phyloP scores from a whole-genome alignment of 2,113 vertebrate species.

The Numenius arquata region DNA sequence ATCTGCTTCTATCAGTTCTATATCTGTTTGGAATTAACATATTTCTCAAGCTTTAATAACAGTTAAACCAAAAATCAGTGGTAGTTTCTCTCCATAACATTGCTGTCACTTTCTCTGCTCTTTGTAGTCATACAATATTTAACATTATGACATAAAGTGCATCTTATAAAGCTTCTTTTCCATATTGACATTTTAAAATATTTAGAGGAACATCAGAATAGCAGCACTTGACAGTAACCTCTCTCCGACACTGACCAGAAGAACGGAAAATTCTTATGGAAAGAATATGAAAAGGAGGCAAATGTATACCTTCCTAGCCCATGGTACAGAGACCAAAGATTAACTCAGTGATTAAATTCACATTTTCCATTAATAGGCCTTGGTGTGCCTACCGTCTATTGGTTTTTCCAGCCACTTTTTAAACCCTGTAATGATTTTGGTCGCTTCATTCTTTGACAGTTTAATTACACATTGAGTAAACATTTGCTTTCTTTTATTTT shows the following conservation, averaged over 20 bases:
- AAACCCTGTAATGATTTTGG: not conserved
- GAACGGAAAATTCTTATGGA: not conserved
- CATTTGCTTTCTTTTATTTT: not conserved
- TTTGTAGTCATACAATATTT: not conserved
- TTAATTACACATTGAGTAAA: not conserved
- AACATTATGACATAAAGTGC: not conserved
- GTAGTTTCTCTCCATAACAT: not conserved
- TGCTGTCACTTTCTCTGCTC: not conserved
- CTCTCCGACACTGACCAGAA: not conserved
- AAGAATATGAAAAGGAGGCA: not conserved
- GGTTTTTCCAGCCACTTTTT: not conserved
- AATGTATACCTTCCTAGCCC: not conserved
- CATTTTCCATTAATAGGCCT: not conserved
- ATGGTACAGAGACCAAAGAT: not conserved
- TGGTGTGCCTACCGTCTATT: not conserved
- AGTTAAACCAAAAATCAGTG: not conserved
- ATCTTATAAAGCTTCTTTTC: not conserved
- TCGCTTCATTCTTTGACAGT: not conserved
- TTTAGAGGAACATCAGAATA: not conserved
- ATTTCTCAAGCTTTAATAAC: not conserved
- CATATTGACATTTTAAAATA: not conserved
- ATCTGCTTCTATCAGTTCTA: not conserved
- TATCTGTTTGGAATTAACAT: not conserved
- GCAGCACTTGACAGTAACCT: not conserved
- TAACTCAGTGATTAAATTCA: not conserved